Percentiles rank a stretch among this genome's conserved stretches.
phyloP scores from a whole-genome alignment of 2,888 invertebrate species.

The Aspidapion aeneum region DNA sequence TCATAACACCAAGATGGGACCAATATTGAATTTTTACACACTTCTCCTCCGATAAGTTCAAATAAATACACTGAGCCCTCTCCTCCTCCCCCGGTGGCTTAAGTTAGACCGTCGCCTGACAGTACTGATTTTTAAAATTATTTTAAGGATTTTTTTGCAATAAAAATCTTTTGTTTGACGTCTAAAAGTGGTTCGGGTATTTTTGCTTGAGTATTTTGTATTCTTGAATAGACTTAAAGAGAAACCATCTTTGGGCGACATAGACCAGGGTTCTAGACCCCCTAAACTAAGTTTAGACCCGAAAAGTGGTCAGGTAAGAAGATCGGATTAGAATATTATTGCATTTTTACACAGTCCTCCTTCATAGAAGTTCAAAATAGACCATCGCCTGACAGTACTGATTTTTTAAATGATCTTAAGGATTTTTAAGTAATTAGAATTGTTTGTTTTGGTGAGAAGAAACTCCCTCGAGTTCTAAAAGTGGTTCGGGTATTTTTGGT shows the following conservation, averaged over 20 bases:
- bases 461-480: no score
- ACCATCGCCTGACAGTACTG: slow-evolving; percentile 42
- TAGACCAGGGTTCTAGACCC: neutral
- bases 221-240: no score
- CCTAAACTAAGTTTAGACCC: slow-evolving; percentile 24
- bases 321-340: slow-evolving; percentile 48
- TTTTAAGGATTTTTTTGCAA: no score
- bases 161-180: no score
- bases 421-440: no score
- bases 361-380: slow-evolving; percentile 35
- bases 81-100: slow-evolving; percentile 44
- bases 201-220: no score
- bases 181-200: no score
- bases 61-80: slow-evolving; percentile 47
- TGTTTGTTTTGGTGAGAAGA: no score
- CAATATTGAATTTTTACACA: slow-evolving; percentile 39
- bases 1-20: slow-evolving; percentile 48
- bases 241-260: slow-evolving; percentile 28
- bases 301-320: slow-evolving; percentile 45
- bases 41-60: slow-evolving; percentile 41
- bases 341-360: slow-evolving; percentile 39
- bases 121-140: slow-evolving; percentile 44
- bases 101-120: slow-evolving; percentile 34
- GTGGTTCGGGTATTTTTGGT: no score
- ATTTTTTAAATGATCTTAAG: slow-evolving; percentile 40